These are phyloP conservation scores for Anomalospiza imberbis DNA, from an alignment of 2,797 vertebrate genomes.

Conservation along the genomic window DNA sequence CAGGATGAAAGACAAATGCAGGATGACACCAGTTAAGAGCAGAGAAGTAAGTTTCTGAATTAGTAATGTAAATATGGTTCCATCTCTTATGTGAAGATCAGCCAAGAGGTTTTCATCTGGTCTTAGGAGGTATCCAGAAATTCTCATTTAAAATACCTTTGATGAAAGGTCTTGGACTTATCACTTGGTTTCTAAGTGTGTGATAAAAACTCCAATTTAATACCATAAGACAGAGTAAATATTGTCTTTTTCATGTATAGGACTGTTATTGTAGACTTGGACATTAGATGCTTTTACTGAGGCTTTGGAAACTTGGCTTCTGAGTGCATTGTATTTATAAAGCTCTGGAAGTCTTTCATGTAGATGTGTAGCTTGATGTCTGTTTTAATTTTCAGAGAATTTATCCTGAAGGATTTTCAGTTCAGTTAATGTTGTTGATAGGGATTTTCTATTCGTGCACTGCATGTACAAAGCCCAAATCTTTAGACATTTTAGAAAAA, in stretches of 20 bases:
- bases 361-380: background rate
- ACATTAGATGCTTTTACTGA: background rate
- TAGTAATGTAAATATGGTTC: background rate
- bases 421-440: background rate
- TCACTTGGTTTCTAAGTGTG: background rate
- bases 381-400: conserved; percentile 8
- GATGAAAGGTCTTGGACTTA: background rate
- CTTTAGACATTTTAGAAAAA: background rate
- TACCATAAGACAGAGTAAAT: background rate
- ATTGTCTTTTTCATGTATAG: background rate
- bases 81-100: background rate
- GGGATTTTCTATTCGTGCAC: background rate
- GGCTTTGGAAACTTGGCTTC: background rate
- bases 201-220: background rate
- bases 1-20: background rate
- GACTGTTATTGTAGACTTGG: background rate
- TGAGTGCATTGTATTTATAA: background rate
- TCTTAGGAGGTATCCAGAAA: background rate
- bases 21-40: background rate
- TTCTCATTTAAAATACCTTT: background rate
- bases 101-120: background rate
- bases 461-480: background rate
- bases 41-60: background rate
- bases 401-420: conserved; percentile 5
- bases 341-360: background rate